Evolutionary conservation across 2,113 vertebrate genomes (phyloP), one percentile per base, ranked within the genome.

Genomic region (Elgaria multicarinata): DNA sequence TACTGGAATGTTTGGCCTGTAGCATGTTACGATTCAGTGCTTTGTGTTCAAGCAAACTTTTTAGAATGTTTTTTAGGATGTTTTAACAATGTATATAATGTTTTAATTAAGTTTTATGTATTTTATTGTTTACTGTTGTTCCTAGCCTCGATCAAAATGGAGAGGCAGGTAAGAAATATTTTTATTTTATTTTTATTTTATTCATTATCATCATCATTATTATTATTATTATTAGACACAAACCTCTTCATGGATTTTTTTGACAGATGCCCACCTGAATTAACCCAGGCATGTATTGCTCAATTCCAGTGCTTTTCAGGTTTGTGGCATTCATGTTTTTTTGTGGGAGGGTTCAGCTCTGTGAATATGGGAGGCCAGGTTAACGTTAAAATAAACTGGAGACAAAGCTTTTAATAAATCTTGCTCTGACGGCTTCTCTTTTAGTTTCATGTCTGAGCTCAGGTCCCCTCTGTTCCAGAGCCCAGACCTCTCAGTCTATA

Each of bases 401-500:
- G 76, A 46, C 80, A 87, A 69, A 28, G n/a, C 74, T 58, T 69
- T 9, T 55, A 83, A 72, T 92, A 91, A 82, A 93, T 91, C 92
- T 93, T 80, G 55, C 13, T 90, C 93, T 93, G 89, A 82, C 87
- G 66, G 79, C 5, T 6, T 90, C 85, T 82, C 46, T 89, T 92
- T 90, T 90, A 72, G 33, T 93, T 94, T 91, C 87, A 31, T 77
- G 62, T 31, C 92, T 85, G 90, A 92, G 93, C 90, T 92, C 90
- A 64, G 92, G 62, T 88, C 85, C 91, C 10, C 89, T 91, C 83
- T 39, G 91, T 86, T 91, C 92, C 90, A 92, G 83, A 80, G 80
- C 46, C 87, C 84, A 4, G 93, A 9, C 4, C 88, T 95, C 91
- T 79, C 96, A 94, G 93, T 90, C 94, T 85, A 83, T 95, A 96